Percentiles rank a stretch among this genome's conserved stretches.
Conservation (phyloP, 2,888 invertebrate genomes). For the Hartigia nigra region DNA sequence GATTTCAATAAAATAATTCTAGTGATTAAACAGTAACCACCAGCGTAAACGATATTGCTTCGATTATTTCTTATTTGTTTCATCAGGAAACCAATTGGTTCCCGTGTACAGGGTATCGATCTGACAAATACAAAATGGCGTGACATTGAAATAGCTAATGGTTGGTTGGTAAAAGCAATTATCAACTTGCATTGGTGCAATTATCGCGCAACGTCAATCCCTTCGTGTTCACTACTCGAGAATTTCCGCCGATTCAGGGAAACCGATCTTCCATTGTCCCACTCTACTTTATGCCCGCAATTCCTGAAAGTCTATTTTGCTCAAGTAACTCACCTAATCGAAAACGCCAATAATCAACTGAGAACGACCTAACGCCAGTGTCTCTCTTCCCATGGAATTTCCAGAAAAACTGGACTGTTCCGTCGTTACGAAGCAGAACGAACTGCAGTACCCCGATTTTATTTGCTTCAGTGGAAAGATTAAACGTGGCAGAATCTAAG, state of each 20-base stretch:
- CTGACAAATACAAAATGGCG: constrained; percentile 34
- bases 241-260: not conserved
- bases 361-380: constrained; percentile 11
- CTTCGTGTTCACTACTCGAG: not conserved
- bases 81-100: no score
- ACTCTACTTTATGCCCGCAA: no score
- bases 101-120: constrained; percentile 16
- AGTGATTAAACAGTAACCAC: no score
- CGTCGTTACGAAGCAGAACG: constrained; percentile 14
- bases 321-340: not conserved
- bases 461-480: constrained; percentile 11
- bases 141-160: constrained; percentile 8
- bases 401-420: constrained; percentile 26
- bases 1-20: no score
- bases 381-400: constrained; percentile 27
- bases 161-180: constrained; percentile 8
- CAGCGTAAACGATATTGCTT: no score
- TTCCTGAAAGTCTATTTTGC: not conserved
- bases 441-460: constrained; percentile 22
- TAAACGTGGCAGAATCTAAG: constrained; percentile 17
- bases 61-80: no score
- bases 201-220: constrained; percentile 28
- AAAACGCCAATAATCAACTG: not conserved
- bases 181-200: constrained; percentile 28
- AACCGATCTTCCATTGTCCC: not conserved